A percentile compares a stretch with the other conserved stretches of the same genome.
Evolutionary conservation across 2,888 invertebrate genomes (phyloP).

Genomic region (Phaonia tiefii): DNA sequence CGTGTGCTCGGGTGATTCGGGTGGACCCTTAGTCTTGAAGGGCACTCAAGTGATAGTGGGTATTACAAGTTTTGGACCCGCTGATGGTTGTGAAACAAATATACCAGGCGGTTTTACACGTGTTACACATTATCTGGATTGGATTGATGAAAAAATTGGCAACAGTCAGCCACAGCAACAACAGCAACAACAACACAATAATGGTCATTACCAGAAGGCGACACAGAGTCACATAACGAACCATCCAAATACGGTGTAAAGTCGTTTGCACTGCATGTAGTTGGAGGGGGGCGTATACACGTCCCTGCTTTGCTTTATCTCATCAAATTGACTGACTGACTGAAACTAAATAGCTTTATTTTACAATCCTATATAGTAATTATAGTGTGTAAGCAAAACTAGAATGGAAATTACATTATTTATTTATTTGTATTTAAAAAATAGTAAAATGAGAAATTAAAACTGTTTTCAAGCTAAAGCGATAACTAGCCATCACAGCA

Average conservation of each 20-base stretch:
- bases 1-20: slow-evolving; percentile 79
- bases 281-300: slow-evolving; percentile 17
- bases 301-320: slow-evolving; percentile 50
- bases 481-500: too few species aligned
- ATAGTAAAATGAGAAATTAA: too few species aligned
- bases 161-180: slow-evolving; percentile 56
- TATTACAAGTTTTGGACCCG: slow-evolving; percentile 79
- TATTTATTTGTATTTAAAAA: slow-evolving; percentile 9
- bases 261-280: background rate
- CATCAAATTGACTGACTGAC: slow-evolving; percentile 48
- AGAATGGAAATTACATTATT: slow-evolving; percentile 8
- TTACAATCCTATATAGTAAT: slow-evolving; percentile 47
- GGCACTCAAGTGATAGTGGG: slow-evolving; percentile 76
- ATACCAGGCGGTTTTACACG: slow-evolving; percentile 79
- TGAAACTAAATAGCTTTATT: slow-evolving; percentile 61
- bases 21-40: slow-evolving; percentile 78
- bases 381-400: slow-evolving; percentile 50
- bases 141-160: slow-evolving; percentile 78
- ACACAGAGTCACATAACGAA: slow-evolving; percentile 27
- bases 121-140: slow-evolving; percentile 77
- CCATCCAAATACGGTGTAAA: slow-evolving; percentile 49
- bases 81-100: slow-evolving; percentile 77
- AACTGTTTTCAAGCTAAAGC: too few species aligned
- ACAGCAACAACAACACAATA: slow-evolving; percentile 8
- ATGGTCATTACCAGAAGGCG: background rate